A percentile compares a stretch with the other conserved stretches of the same genome.
These are phyloP conservation scores for Lepeophtheirus nordmannii DNA, from an alignment of 2,888 invertebrate species.

Conservation along the genomic window DNA sequence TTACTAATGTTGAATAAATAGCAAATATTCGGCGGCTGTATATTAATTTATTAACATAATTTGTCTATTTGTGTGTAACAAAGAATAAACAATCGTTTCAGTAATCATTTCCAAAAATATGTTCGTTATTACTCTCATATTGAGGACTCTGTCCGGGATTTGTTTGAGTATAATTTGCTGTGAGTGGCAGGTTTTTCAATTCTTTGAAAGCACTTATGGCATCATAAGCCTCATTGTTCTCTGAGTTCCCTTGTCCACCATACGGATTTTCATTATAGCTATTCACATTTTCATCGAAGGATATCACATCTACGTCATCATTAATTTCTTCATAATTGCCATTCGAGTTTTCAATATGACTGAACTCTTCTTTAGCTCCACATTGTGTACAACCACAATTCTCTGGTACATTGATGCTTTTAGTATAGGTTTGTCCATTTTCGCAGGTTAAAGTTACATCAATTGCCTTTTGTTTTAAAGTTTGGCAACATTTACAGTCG, in stretches of 20 bases:
- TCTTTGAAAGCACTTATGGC: background rate
- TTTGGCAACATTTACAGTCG: slow-evolving; percentile 18
- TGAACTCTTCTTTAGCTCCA: background rate
- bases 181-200: background rate
- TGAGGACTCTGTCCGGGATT: background rate
- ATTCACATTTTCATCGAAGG: background rate
- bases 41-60: too few species aligned
- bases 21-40: too few species aligned
- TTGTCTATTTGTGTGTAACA: too few species aligned
- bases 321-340: background rate
- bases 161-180: background rate
- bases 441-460: slow-evolving; percentile 3
- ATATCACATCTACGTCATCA: background rate
- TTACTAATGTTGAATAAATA: too few species aligned
- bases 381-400: background rate
- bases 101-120: background rate
- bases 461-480: background rate
- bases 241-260: background rate
- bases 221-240: background rate
- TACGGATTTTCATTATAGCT: background rate
- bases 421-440: background rate
- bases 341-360: background rate
- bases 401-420: background rate
- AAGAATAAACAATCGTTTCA: background rate
- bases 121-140: background rate